phyloP scores from a whole-genome alignment of 2,888 invertebrate species.

The Sphaerophoria rueppellii region DNA sequence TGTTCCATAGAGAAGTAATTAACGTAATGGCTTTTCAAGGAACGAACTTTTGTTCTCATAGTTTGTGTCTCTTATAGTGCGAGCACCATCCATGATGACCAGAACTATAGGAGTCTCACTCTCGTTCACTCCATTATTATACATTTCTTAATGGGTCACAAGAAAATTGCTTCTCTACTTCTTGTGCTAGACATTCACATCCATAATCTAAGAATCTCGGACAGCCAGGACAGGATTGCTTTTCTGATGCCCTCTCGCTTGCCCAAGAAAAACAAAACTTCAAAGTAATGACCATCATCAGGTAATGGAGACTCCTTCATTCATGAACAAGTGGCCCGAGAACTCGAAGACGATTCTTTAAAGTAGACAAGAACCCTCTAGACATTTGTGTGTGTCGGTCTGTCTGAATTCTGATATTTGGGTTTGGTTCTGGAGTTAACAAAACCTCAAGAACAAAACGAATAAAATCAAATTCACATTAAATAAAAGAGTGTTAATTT shows the following conservation, averaged over 20 bases:
- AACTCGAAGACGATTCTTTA: not conserved
- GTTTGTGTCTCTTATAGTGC: constrained; percentile 35
- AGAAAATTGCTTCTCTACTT: constrained; percentile 58
- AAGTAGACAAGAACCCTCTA: not conserved
- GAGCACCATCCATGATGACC: constrained; percentile 16
- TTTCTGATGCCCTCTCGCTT: not conserved
- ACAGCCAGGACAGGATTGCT: constrained; percentile 21
- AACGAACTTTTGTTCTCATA: constrained; percentile 72
- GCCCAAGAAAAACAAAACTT: constrained; percentile 43
- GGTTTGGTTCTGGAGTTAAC: not conserved
- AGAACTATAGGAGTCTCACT: not conserved
- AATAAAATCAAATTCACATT: constrained; percentile 70
- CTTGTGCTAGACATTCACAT: constrained; percentile 52
- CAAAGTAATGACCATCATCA: constrained; percentile 72
- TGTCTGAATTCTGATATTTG: constrained; percentile 10
- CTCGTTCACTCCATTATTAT: not conserved
- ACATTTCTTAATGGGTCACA: constrained; percentile 67
- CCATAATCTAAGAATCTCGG: constrained; percentile 41
- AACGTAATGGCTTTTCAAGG: constrained; percentile 73
- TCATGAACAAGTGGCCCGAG: constrained; percentile 45
- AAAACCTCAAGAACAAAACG: constrained; percentile 26
- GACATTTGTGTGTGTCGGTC: not conserved
- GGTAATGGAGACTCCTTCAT: constrained; percentile 70
- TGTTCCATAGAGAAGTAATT: constrained; percentile 71
- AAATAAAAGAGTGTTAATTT: constrained; percentile 70